phyloP scores from a whole-genome alignment of 2,888 invertebrate species.

The Doris montereyensis region DNA sequence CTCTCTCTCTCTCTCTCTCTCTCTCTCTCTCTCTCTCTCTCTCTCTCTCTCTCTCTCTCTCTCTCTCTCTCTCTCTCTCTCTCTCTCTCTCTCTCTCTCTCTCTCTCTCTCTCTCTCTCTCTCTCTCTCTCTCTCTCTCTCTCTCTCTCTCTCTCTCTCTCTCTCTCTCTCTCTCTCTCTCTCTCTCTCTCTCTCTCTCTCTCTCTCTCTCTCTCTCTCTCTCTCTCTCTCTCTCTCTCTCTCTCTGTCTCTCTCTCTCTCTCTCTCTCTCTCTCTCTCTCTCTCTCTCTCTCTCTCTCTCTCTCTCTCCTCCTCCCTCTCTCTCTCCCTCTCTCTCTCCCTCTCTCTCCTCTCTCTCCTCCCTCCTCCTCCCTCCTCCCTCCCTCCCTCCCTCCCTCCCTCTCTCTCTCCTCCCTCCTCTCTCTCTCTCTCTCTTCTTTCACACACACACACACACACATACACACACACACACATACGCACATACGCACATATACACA shows the following conservation, averaged over 20 bases:
- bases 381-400: background rate
- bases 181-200: no score
- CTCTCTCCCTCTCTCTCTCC: background rate
- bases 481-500: background rate
- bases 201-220: no score
- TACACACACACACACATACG: slow-evolving; percentile 3
- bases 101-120: background rate
- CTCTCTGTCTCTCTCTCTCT: background rate
- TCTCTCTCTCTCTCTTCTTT: background rate
- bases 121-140: no score
- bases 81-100: background rate
- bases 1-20: slow-evolving; percentile 11
- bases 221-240: background rate
- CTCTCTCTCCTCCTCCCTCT: background rate
- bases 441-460: slow-evolving; percentile 7
- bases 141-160: no score
- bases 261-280: background rate
- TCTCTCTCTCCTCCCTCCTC: background rate
- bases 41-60: slow-evolving; percentile 6
- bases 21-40: slow-evolving; percentile 5
- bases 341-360: background rate
- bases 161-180: no score
- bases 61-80: background rate
- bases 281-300: background rate
- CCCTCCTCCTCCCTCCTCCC: background rate